Base-by-base conservation (phyloP, 2,888 invertebrate genomes). In the Protophormia terraenovae region DNA sequence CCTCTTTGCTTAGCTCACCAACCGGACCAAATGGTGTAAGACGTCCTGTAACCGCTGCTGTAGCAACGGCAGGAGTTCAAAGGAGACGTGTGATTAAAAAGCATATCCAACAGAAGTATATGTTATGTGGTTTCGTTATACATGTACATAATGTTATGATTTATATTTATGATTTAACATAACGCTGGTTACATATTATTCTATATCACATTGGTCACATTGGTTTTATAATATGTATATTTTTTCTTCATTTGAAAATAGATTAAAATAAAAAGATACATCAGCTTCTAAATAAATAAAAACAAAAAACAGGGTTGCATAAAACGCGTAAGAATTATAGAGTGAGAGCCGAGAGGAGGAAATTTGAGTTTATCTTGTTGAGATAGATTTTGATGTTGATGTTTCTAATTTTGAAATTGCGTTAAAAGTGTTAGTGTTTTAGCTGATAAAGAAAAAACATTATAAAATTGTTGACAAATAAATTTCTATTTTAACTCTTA, bases 41-140 rank as follows among this genome's bases (percentile, higher is more conserved):
- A 6, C 75, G 84, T 22, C 86, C 84, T 4, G 32, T 83, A 0
- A 83, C 90, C 41, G 88, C 91, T n/a, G 89, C 91, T 58, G 90
- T 91, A 0, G 90, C 92, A 50, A 91, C 92, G 55, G 90, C 91
- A 72, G 91, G 91, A 6, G 90, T 92, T 16, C 92, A 91, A 73
- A 88, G 92, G 16, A 90, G 92, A 53, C 90, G 92, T 19, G 91
- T 92, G 78, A 89, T 92, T 86, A 92, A 92, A 87, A 92, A 92
- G 87, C 92, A 92, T 88, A 91, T 92, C 80, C 92, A 92, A 89
- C 92, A 92, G 88, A 92, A 92, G 89, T 92, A 92, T 88, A 90
- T 92, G 89, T 89, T 92, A 88, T 92, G 92, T 90, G 92, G 92
- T 86, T 92, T 92, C 88, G 92, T 91, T 86, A 92, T 92, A 88